These are phyloP conservation scores for Nothobranchius furzeri DNA, from an alignment of 2,113 vertebrate species.

Conservation along the genomic window DNA sequence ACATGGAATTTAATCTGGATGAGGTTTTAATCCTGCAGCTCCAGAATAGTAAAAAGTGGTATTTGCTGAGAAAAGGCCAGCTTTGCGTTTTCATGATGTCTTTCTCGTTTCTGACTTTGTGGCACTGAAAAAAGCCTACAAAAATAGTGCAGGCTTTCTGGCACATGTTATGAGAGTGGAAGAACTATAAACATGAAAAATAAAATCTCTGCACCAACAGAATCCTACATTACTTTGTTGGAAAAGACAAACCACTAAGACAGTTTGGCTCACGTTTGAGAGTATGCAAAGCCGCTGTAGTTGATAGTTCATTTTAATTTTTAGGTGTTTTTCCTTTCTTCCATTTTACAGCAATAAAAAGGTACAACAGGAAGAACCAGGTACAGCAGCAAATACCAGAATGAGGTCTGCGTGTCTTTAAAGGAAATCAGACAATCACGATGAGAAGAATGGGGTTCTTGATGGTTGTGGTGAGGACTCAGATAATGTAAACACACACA, in stretches of 20 bases:
- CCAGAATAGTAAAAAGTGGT: neutral
- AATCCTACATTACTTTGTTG: slow-evolving; percentile 10
- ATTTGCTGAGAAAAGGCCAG: neutral
- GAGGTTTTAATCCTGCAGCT: slow-evolving; percentile 17
- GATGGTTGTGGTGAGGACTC: neutral
- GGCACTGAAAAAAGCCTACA: neutral
- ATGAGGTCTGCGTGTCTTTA: slow-evolving; percentile 38
- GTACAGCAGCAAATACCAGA: slow-evolving; percentile 26
- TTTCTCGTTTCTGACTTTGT: neutral
- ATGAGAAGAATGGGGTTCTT: neutral
- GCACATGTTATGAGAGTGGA: neutral
- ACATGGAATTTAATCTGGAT: neutral
- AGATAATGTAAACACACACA: slow-evolving; percentile 21
- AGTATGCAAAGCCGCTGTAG: neutral
- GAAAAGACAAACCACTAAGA: slow-evolving; percentile 8
- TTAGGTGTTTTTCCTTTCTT: too few relatives aligned
- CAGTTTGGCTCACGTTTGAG: neutral
- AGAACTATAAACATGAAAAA: neutral
- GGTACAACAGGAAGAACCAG: slow-evolving; percentile 42
- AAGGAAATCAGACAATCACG: slow-evolving; percentile 48
- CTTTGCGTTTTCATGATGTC: slow-evolving; percentile 10
- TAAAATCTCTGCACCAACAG: neutral
- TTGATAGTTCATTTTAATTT: neutral
- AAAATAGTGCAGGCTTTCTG: neutral
- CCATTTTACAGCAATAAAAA: neutral